Percentiles rank a stretch among this genome's conserved stretches.
phyloP scores from a whole-genome alignment of 92 coral and sea anemone genomes.

The Muricea muricata region DNA sequence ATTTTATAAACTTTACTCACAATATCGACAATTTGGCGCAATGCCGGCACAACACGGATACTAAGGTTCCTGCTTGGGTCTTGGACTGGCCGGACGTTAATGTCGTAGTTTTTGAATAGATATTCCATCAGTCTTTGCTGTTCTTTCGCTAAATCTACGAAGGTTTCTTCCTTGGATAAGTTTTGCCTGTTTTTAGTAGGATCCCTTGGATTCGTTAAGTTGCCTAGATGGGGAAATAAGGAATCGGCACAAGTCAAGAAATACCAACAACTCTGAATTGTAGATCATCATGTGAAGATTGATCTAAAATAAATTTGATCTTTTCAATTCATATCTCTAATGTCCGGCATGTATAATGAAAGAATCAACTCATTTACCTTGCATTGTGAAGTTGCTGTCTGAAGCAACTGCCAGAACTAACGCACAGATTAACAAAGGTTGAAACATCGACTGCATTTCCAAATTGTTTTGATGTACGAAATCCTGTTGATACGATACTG shows the following conservation, averaged over 20 bases:
- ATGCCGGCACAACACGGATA: not conserved
- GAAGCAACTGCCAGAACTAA: not conserved
- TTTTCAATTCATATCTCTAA: too few species aligned
- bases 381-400: not conserved
- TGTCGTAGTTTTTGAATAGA: slow-evolving; percentile 33
- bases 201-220: not conserved
- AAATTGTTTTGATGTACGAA: not conserved
- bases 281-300: too few species aligned
- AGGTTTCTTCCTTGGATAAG: not conserved
- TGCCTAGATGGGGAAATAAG: not conserved
- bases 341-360: too few species aligned
- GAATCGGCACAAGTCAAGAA: too few species aligned
- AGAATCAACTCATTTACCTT: not conserved
- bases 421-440: not conserved
- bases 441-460: not conserved
- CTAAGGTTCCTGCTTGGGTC: slow-evolving; percentile 7
- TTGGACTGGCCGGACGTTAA: slow-evolving; percentile 18
- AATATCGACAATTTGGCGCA: slow-evolving; percentile 14
- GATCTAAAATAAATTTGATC: too few species aligned
- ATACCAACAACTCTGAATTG: not conserved
- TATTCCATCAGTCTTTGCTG: slow-evolving; percentile 31
- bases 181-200: not conserved
- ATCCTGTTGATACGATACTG: too few species aligned
- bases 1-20: not conserved
- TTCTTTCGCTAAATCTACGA: not conserved